A percentile compares a stretch with the other conserved stretches of the same genome.
phyloP scores from a whole-genome alignment of 2,888 invertebrate genomes.

The Phyto melanocephala region DNA sequence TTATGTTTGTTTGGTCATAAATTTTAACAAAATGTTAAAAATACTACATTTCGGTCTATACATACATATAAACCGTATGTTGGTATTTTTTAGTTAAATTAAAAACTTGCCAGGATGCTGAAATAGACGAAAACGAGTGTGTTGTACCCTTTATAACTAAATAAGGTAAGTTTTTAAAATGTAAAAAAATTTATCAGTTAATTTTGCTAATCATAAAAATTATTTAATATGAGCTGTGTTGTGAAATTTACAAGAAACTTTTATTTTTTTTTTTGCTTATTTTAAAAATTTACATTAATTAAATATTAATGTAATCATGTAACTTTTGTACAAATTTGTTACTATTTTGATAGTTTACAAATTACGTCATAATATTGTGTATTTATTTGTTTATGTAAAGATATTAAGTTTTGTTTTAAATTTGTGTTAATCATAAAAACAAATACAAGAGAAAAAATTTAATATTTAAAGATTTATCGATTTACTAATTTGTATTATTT shows the following conservation, averaged over 20 bases:
- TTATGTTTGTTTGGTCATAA: constrained; percentile 45
- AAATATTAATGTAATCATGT: constrained; percentile 1
- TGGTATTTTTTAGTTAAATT: neutral
- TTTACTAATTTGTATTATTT: no score
- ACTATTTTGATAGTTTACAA: neutral
- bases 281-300: constrained; percentile 15
- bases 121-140: neutral
- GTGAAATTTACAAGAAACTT: no score
- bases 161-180: no score
- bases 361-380: neutral
- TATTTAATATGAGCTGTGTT: no score
- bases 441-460: no score
- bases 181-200: no score
- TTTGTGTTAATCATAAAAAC: neutral
- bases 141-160: neutral
- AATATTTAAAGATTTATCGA: no score
- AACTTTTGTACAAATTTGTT: neutral
- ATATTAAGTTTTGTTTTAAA: neutral
- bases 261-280: no score
- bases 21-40: constrained; percentile 19
- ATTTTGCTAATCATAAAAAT: no score
- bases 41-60: no score
- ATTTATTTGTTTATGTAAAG: neutral
- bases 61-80: neutral
- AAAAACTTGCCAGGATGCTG: neutral